A percentile compares a stretch with the other conserved stretches of the same genome.
Conservation (phyloP, 2,797 vertebrate genomes). For the Danio choprae region DNA sequence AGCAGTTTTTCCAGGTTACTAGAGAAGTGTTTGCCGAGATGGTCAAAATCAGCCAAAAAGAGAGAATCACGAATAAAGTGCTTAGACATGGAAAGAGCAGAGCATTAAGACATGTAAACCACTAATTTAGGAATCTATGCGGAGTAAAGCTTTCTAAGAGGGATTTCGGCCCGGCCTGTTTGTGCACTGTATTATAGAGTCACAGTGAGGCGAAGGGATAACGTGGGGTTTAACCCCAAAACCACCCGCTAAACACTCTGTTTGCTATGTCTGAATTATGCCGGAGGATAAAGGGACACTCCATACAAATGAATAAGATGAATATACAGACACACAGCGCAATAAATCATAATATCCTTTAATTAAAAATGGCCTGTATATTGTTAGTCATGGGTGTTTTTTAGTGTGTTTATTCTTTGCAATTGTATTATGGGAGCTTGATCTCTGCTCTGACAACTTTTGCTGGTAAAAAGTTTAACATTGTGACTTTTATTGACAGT, state of each 20-base stretch:
- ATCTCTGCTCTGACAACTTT: too few species aligned
- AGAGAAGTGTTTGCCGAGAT: background rate
- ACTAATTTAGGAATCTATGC: slow-evolving; percentile 84
- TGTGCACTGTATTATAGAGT: slow-evolving; percentile 84
- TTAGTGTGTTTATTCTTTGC: too few species aligned
- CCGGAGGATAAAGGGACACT: slow-evolving; percentile 3
- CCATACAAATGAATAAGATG: background rate
- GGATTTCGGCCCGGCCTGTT: slow-evolving; percentile 83
- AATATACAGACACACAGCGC: slow-evolving; percentile 7
- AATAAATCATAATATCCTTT: too few species aligned
- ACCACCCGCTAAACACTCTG: slow-evolving; percentile 51
- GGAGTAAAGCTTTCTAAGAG: slow-evolving; percentile 87
- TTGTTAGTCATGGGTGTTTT: too few species aligned
- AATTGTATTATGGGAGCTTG: too few species aligned
- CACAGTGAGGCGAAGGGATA: slow-evolving; percentile 85
- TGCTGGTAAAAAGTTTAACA: too few species aligned
- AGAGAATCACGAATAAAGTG: slow-evolving; percentile 59
- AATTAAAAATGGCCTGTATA: too few species aligned
- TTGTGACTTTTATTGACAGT: too few species aligned
- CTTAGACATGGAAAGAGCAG: slow-evolving; percentile 67
- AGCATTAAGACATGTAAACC: slow-evolving; percentile 77
- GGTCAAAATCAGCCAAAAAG: slow-evolving; percentile 47
- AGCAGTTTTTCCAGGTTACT: background rate
- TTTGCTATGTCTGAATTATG: slow-evolving; percentile 65
- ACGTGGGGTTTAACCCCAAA: slow-evolving; percentile 83